Base-by-base conservation (phyloP, 2,797 vertebrate species). In the Apogon hyalosoma region DNA sequence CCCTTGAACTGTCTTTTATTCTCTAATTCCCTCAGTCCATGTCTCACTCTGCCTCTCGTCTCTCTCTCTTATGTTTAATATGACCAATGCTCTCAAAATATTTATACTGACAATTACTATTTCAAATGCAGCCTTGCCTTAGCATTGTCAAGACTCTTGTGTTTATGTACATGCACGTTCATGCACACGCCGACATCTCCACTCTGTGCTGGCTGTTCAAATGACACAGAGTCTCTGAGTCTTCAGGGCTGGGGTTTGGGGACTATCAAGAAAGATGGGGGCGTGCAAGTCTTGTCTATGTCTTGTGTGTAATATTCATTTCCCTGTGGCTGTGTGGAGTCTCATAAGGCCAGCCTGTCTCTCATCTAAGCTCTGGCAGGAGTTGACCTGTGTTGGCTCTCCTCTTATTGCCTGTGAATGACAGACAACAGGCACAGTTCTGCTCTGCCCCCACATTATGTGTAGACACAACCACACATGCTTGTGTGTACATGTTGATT, bases 361-460 rank as follows among this genome's bases (percentile, higher is more conserved):
- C 73, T 84, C 75, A 53, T 86, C 77, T 67, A 13, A 67, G 70
- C 74, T 81, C 71, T 78, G 80, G 81, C 80, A 65, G 67, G 70
- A 64, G 67, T 69, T 89, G 87, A 91, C 88, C 88, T 71, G 75
- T 43, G 71, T 45, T 79, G 82, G 43, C 83, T 89, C 64, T 69
- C 10, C 36, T 81, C 61, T 90, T 90, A 90, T 90, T 91, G 84
- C 85, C 41, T 87, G 64, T 12, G 73, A 82, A 79, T 87, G 87
- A 93, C 83, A 79, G 87, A 86, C 81, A 80, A 67, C 77, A 76
- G 73, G 67, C 61, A 48, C 19, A 2, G 42, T 63, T 55, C 12
- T 2, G 48, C 45, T 69, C 57, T 71, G 36, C 69, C 59, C 62
- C 52, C 47, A 24, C 49, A 54, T 73, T 54, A 48, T 48, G 38